Base-by-base conservation (phyloP, 2,888 invertebrate genomes). In the Xestia ashworthii region DNA sequence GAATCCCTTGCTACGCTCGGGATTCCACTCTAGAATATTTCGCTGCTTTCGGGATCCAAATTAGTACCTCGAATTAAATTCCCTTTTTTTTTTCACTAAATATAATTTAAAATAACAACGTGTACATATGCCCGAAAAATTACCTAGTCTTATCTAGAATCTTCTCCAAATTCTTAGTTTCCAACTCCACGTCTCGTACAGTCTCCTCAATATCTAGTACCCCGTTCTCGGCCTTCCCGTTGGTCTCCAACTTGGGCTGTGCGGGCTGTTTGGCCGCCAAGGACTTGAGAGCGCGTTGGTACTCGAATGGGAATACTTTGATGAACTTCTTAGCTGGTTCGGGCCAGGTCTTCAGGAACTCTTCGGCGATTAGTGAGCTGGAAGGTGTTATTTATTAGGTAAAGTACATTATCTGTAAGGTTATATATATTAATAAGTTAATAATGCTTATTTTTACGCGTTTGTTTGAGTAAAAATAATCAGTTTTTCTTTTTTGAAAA, bases 241-340 rank as follows among this genome's bases (percentile, higher is more conserved):
- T 95, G 19, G 92, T 81, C 41, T 94, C 93, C 0, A 90, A 83
- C 58, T 91, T 93, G 1, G 93, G 87, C 2, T 90, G 83, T 0
- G 89, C 38, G 0, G 91, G 90, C 48, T 88, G 89, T 12, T 88
- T 92, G 3, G 90, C 78, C 0, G 94, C 93, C 90, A 98, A 92
- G 85, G 98, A 98, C 86, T 98, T 98, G 41, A 99, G 95, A 1
- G 98, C 99, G 83, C 98, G 97, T 92, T 99, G 99, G 96, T 99
- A 99, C 92, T 99, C 99, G 91, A 98, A 98, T 0, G 99, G 99
- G 97, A 99, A 99, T 68, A 99, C 99, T 97, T 99, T 99, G 74
- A 99, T 97, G 93, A 99, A 99, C 93, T 98, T 97, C 48, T 97
- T 95, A 66, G 98, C 98, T 75, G 98, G 97, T 78, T 97, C 97